Base-by-base conservation (phyloP, 2,797 vertebrate genomes). In the Psittacula echo region DNA sequence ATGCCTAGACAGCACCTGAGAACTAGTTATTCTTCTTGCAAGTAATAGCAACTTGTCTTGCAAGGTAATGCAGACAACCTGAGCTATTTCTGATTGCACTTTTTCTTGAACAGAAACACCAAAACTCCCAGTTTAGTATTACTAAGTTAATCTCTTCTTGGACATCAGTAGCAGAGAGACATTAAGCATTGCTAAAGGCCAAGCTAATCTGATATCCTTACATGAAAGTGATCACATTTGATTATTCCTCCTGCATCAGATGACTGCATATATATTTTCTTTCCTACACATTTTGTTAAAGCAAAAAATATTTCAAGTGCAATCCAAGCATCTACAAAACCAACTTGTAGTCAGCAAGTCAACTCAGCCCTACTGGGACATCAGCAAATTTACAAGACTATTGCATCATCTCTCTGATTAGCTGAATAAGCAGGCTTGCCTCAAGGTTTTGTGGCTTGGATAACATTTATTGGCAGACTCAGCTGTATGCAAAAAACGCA, bases 391-490 rank as follows among this genome's bases (percentile, higher is more conserved):
- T 45, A 76, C 30, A 87, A 41, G 22, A 82, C 22, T 83, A 53
- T 21, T 85, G 18, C 53, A 87, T 54, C 85, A 91, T 48, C 85
- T 9, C 13, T 68, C 32, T 4, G 1, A 26, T 30, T 17, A 80
- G 65, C 81, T 92, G 90, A 93, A 80, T 75, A 92, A 95, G 65
- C 78, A 95, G 53, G 8, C 39, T 90, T 68, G 29, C 29, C 32
- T 89, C 64, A 66, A 48, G 17, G 13, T 26, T 71, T 83, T 42
- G 65, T 74, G 15, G 32, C 34, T 65, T 47, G 20, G 47, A 44
- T 65, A 92, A 75, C 45, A 29, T 51, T 89, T 77, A 85, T 19
- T 75, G 53, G 51, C 56, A 54, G 60, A 89, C 44, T 64, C 56
- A 88, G 79, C 90, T 61, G 8, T 32, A 24, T 22, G 30, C 32